Base-by-base conservation (phyloP, 2,113 vertebrate genomes). In the Protobothrops mucrosquamatus region DNA sequence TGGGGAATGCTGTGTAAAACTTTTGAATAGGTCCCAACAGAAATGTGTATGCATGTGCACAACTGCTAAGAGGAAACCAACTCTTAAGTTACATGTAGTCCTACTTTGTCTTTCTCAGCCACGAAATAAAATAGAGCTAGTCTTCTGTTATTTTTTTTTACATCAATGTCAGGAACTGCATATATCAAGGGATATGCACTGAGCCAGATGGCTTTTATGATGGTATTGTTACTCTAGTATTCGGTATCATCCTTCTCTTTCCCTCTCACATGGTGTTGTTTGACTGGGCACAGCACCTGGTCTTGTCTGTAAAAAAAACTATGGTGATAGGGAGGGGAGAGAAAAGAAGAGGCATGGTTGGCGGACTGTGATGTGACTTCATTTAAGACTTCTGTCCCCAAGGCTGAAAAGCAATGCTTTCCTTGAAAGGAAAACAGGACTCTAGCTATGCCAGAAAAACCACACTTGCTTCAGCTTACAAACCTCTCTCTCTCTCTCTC, bases 231-330 rank as follows among this genome's bases (percentile, higher is more conserved):
- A 90, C 89, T 64, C 24, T n/a, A 46, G 81, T 90, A 86, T 90
- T 64, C 61, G 56, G 88, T 89, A 87, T 86, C 89, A 86, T 85
- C 81, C 34, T 86, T 64, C 88, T 29, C 23, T 90, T 59, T 93
- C 81, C 56, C 56, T 90, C 89, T 90, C 74, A 18, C 55, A 39
- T 61, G 55, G 43, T 90, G 55, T 54, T 86, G 54, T 85, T 93
- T 93, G 8, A 92, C 94, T 89, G 93, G 39, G 0, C 0, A 0
- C 4, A 26, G 46, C 97, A 96, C 97, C 97, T 97, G 96, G 96
- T 48, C 87, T 95, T 96, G 95, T 95, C 95, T 86, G 74, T 96
- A 91, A 87, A 92, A 39, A 39, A 64, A 0, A 20, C 3, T 11
- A 1, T 52, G 61, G 55, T 74, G 5, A 39, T 46, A 5, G 6